A percentile compares a stretch with the other conserved stretches of the same genome.
Conservation (phyloP, 2,113 vertebrate genomes). For the Mormyrus iriodes region DNA sequence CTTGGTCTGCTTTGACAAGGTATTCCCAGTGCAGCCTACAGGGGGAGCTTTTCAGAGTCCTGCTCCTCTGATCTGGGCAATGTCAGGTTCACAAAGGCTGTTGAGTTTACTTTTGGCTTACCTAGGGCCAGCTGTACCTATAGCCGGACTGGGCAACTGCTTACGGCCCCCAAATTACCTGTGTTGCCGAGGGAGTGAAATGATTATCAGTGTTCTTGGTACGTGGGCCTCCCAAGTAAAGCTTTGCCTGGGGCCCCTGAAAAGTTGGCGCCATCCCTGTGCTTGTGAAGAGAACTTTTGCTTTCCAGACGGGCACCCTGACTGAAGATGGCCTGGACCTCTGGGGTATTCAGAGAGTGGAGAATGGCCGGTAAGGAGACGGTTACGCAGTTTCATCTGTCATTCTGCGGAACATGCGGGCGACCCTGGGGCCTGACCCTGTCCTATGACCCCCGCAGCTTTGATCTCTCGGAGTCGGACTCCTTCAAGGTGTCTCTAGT, state of each 20-base stretch:
- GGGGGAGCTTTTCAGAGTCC: neutral
- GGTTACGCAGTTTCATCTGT: neutral
- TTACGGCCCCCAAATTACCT: neutral
- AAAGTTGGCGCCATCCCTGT: neutral
- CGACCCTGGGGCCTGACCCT: neutral
- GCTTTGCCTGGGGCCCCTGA: neutral
- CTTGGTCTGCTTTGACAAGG: constrained; percentile 97
- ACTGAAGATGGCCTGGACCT: constrained; percentile 95
- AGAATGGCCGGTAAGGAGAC: constrained; percentile 70
- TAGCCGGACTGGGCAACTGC: neutral
- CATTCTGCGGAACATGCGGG: neutral
- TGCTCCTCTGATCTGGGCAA: neutral
- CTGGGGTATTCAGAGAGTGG: constrained; percentile 86
- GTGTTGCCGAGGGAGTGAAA: neutral
- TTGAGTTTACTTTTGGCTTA: neutral
- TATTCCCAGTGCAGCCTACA: constrained; percentile 30
- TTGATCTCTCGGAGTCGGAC: constrained; percentile 78
- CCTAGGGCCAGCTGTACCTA: neutral
- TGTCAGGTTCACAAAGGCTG: neutral
- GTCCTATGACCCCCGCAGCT: constrained; percentile 54
- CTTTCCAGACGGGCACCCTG: constrained; percentile 83
- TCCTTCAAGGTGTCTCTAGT: constrained; percentile 77
- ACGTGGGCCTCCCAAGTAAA: neutral
- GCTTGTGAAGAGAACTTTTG: neutral
- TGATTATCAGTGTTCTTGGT: neutral